Percentiles rank a stretch among this genome's conserved stretches.
phyloP scores from a whole-genome alignment of 1,140 invertebrate genomes.

The Brachionus angularis region DNA sequence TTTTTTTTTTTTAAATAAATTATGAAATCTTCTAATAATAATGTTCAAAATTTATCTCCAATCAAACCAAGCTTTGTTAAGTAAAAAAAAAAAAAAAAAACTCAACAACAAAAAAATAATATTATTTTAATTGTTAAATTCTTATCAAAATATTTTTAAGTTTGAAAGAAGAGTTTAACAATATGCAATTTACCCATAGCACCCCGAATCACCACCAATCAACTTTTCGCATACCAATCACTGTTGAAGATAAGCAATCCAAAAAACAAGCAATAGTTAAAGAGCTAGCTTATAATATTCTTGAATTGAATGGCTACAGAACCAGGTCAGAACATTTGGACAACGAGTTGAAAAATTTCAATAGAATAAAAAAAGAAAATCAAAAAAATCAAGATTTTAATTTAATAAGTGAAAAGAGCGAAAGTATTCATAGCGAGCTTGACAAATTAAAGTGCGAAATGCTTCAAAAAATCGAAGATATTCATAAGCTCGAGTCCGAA shows the following conservation, averaged over 20 bases:
- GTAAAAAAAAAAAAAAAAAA: not conserved
- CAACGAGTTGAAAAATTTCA: conserved; percentile 28
- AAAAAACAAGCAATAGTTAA: conserved; percentile 30
- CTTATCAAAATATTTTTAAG: not conserved
- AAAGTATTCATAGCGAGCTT: conserved; percentile 9
- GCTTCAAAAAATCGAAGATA: conserved; percentile 43
- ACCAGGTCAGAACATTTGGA: conserved; percentile 30
- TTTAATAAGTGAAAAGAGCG: conserved; percentile 13
- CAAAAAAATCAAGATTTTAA: not conserved
- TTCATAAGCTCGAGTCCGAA: conserved; percentile 27
- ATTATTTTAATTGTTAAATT: too few species aligned
- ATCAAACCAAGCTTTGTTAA: conserved; percentile 37
- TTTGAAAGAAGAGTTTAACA: not conserved
- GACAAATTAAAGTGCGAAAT: conserved; percentile 31
- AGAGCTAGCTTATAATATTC: conserved; percentile 36
- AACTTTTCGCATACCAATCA: not conserved
- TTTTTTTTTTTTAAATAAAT: too few species aligned
- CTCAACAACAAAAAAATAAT: too few species aligned
- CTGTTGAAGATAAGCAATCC: not conserved
- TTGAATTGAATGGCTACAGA: conserved; percentile 31
- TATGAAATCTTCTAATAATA: too few species aligned
- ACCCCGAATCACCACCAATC: conserved; percentile 8
- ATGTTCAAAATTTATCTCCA: conserved; percentile 40
- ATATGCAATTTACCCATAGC: conserved; percentile 16
- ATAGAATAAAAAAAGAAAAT: conserved; percentile 19